Evolutionary conservation across 2,113 vertebrate genomes (phyloP).

Genomic region (Vombatus ursinus): DNA sequence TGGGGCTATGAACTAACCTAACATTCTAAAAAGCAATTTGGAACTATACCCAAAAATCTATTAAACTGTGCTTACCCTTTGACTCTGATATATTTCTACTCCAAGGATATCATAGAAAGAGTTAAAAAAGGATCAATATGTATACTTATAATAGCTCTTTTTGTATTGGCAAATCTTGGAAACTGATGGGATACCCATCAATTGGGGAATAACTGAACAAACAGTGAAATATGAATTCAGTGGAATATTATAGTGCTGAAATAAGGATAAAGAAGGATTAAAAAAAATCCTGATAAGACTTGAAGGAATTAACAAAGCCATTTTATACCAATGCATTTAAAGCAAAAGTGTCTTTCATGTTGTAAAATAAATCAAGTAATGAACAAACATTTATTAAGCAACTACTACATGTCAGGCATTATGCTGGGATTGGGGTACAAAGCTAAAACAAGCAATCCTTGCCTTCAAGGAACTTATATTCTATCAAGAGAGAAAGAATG

Average conservation of each 20-base stretch:
- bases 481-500: too few species aligned
- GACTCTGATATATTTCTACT: neutral
- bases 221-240: neutral
- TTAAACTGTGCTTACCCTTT: neutral
- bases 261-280: neutral
- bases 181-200: neutral
- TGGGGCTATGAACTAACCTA: neutral
- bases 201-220: neutral
- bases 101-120: neutral
- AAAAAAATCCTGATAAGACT: too few species aligned
- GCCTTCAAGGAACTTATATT: too few species aligned
- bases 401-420: too few species aligned
- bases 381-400: too few species aligned
- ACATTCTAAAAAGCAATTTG: neutral
- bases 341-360: neutral
- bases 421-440: too few species aligned
- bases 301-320: neutral
- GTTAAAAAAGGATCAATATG: neutral
- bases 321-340: conserved; percentile 11
- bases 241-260: neutral
- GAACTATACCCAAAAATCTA: neutral
- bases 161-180: neutral
- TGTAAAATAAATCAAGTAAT: neutral
- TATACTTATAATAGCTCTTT: neutral
- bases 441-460: too few species aligned